phyloP scores from a whole-genome alignment of 2,888 invertebrate species.

The Plagodis dolabraria region DNA sequence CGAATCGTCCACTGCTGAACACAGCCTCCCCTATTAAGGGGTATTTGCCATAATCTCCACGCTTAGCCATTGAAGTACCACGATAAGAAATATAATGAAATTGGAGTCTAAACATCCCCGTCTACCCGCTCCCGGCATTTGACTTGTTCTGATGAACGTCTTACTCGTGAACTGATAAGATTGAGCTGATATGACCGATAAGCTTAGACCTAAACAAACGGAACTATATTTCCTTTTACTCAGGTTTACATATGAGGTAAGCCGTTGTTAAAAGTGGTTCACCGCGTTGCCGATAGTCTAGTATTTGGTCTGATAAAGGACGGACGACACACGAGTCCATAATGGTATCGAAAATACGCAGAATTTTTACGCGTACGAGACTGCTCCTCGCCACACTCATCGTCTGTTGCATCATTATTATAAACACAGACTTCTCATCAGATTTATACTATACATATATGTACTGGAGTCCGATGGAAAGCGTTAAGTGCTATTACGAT shows the following conservation, averaged over 20 bases:
- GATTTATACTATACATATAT: slow-evolving; percentile 14
- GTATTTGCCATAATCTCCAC: too few relatives aligned
- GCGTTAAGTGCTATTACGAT: slow-evolving; percentile 21
- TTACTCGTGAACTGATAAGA: too few relatives aligned
- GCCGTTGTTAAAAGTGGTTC: neutral
- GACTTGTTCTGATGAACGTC: too few relatives aligned
- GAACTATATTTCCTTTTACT: neutral
- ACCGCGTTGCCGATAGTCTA: neutral
- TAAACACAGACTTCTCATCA: neutral
- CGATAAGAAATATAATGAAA: too few relatives aligned
- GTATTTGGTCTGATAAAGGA: neutral
- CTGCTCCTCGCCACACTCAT: neutral
- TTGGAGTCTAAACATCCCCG: too few relatives aligned
- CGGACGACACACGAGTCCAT: neutral
- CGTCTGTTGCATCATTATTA: neutral
- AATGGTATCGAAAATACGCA: neutral
- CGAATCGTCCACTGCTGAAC: too few relatives aligned
- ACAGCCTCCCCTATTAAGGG: too few relatives aligned
- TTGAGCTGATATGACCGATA: neutral
- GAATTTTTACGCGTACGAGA: neutral
- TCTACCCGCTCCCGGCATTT: too few relatives aligned
- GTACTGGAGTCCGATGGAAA: slow-evolving; percentile 2
- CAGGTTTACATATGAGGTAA: neutral
- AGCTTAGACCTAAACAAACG: slow-evolving; percentile 1
- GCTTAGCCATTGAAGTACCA: too few relatives aligned